Percentiles rank a stretch among this genome's conserved stretches.
These are phyloP conservation scores for Chloroclysta siterata DNA, from an alignment of 2,888 invertebrate genomes.

Conservation along the genomic window DNA sequence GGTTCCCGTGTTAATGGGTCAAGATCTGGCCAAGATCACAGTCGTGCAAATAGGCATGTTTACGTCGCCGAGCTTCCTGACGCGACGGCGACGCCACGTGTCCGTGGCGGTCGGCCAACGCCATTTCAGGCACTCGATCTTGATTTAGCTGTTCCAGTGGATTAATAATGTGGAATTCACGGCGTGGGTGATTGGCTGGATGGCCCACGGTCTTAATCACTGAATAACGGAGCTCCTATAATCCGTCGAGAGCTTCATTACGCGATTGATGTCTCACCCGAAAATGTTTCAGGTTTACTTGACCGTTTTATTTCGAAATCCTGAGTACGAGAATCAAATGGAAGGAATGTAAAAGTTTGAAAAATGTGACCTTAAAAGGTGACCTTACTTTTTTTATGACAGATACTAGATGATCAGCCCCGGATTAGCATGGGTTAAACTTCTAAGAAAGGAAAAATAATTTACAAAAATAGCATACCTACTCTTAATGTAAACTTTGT, in stretches of 20 bases:
- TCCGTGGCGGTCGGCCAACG: constrained; percentile 59
- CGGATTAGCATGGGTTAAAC: no score
- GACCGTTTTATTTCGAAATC: background rate
- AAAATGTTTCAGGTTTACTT: background rate
- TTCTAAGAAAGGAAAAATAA: no score
- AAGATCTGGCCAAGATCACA: constrained; percentile 84
- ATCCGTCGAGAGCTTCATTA: background rate
- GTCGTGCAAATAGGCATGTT: constrained; percentile 75
- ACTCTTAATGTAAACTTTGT: no score
- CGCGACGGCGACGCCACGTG: constrained; percentile 58
- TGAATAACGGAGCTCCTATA: constrained; percentile 1
- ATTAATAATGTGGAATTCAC: constrained; percentile 22
- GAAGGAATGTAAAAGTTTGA: no score
- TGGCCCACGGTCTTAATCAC: constrained; percentile 7
- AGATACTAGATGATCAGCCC: no score
- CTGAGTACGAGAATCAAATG: no score
- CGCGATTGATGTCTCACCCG: background rate
- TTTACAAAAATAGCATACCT: no score
- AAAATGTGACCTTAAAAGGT: no score
- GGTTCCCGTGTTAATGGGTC: constrained; percentile 81
- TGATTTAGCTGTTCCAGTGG: constrained; percentile 27
- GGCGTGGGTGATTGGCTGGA: constrained; percentile 17
- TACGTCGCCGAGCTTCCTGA: constrained; percentile 70
- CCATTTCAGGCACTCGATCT: constrained; percentile 37
- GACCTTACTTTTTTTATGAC: no score